These are phyloP conservation scores for Caretta caretta DNA, from an alignment of 2,113 vertebrate species.

Conservation along the genomic window DNA sequence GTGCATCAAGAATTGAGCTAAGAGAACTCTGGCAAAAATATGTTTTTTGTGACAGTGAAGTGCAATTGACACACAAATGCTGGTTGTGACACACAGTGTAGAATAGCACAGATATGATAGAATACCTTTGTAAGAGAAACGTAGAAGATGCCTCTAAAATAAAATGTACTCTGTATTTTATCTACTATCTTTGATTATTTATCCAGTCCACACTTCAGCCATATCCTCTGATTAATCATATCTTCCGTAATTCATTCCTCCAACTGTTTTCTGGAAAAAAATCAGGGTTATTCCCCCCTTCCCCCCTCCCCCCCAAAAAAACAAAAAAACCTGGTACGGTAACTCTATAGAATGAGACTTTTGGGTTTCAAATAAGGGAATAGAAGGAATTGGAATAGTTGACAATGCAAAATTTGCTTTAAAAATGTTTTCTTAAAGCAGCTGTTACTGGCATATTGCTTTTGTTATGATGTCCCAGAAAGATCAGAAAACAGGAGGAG, in stretches of 20 bases:
- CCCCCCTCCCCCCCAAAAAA: too few relatives aligned
- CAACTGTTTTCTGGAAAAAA: neutral
- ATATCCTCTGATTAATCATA: neutral
- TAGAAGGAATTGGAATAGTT: neutral
- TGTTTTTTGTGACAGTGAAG: neutral
- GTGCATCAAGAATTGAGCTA: neutral
- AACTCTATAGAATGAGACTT: neutral
- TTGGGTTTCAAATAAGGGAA: neutral
- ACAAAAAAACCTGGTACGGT: neutral
- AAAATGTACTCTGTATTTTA: neutral
- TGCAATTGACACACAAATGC: neutral
- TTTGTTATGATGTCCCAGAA: neutral
- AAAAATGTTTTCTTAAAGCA: neutral
- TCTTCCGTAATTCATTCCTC: neutral
- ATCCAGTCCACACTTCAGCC: rapidly evolving
- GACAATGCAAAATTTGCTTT: neutral
- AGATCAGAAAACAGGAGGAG: neutral
- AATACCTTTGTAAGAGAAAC: neutral
- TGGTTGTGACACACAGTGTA: neutral
- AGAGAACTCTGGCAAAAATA: neutral
- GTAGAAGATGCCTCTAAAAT: neutral
- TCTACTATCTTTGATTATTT: neutral
- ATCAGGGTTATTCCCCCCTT: neutral
- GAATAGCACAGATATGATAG: neutral
- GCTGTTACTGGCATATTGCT: neutral